Base-by-base conservation (phyloP, 2,797 vertebrate genomes). In the Chanos chanos region DNA sequence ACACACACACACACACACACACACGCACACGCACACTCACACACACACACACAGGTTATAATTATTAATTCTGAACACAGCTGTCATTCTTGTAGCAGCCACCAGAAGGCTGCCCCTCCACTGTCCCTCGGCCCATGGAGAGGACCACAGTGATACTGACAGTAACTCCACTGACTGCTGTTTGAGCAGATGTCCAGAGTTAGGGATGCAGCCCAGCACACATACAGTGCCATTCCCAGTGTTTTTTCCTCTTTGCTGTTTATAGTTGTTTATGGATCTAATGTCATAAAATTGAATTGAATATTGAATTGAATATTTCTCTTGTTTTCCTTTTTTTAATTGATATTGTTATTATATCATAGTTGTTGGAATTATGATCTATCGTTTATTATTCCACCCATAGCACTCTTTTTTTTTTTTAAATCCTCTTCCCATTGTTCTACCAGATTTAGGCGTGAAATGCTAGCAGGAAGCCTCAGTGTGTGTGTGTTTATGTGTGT, bases 321-420 rank as follows among this genome's bases (percentile, higher is more conserved):
- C 80, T 77, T 74, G 76, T 84, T 82, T 77, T 71, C 83, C 82
- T 84, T 40, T 51, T 57, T 58, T 50, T 50, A 66, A 61, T 77
- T 69, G 77, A 85, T 89, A 86, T 88, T 84, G 85, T 86, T 86
- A 77, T 82, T 75, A 81, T 80, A 34, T 68, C 82, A 82, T 85
- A 77, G 77, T 86, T 86, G 81, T 78, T 85, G 81, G 85, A 85
- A 74, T 85, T 77, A 81, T 82, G 67, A 80, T 84, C 64, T 62
- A 81, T 87, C 85, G 77, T 85, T 77, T 82, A 80, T 77, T 73
- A 82, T 82, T 85, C 81, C 83, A 83, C 77, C 78, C 37, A 66
- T 85, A 83, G 77, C 81, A 82, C 81, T 83, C 85, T 55, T 83
- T 83, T 78, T 76, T 74, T 73, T 76, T 64, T 37, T 33, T 16